Evolutionary conservation across 53 echinoderm and acorn worm genomes (phyloP).

Genomic region (Echinometra lucunter): DNA sequence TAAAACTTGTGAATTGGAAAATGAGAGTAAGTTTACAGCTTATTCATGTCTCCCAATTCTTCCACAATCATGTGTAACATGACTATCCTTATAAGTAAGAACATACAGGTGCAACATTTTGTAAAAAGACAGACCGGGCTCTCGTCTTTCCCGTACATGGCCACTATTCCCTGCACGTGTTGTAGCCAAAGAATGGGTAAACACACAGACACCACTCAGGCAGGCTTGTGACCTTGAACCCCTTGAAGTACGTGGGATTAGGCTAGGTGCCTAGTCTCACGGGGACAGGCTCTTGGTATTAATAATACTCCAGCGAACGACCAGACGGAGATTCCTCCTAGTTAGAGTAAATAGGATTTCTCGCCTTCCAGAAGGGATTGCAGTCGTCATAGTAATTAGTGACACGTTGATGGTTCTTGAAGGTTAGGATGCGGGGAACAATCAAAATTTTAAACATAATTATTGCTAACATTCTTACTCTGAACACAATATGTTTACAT

Average conservation of each 20-base stretch:
- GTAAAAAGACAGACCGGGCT: neutral
- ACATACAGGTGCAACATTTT: neutral
- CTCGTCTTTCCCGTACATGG: neutral
- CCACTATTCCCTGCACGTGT: slow-evolving; percentile 35
- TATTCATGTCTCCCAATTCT: neutral
- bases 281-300: slow-evolving; percentile 30
- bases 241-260: slow-evolving; percentile 39
- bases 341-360: slow-evolving; percentile 45
- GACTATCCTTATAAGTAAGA: neutral
- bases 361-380: slow-evolving; percentile 9
- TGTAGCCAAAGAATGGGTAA: slow-evolving; percentile 19
- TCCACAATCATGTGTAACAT: slow-evolving; percentile 29
- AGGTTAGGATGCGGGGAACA: neutral
- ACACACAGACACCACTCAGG: slow-evolving; percentile 50
- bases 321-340: slow-evolving; percentile 24
- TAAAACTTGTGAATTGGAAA: neutral
- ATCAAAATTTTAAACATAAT: neutral
- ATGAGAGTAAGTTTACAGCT: neutral
- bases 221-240: slow-evolving; percentile 31
- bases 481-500: too few species aligned
- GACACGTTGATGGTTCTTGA: neutral
- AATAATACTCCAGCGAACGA: slow-evolving; percentile 42
- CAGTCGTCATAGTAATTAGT: slow-evolving; percentile 48
- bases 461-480: too few species aligned
- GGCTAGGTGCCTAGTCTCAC: slow-evolving; percentile 8